Evolutionary conservation across 2,797 vertebrate genomes (phyloP).

Genomic region (Alcedo atthis): DNA sequence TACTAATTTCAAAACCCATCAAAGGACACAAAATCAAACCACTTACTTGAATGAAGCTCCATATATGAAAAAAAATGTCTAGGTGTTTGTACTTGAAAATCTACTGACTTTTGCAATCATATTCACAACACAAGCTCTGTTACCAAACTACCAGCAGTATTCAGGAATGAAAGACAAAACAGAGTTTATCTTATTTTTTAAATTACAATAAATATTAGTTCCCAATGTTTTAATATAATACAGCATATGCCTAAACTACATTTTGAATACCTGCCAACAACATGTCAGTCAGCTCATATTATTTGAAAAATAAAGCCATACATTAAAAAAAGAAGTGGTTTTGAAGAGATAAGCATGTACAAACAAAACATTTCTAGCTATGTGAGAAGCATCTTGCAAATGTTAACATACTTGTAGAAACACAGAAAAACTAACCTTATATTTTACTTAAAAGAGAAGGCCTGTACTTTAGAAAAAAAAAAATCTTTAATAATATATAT

Average conservation of each 20-base stretch:
- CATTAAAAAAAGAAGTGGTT: background rate
- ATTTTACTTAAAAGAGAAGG: background rate
- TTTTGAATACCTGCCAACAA: background rate
- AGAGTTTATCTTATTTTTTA: background rate
- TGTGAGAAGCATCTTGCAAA: background rate
- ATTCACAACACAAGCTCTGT: background rate
- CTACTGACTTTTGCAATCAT: background rate
- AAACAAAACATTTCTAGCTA: background rate
- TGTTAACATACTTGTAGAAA: background rate
- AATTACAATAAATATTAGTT: background rate
- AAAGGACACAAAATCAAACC: background rate
- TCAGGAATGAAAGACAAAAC: background rate
- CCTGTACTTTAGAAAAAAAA: background rate
- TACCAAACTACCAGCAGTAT: background rate
- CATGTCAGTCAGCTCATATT: background rate
- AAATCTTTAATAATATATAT: background rate
- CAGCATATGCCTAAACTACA: background rate
- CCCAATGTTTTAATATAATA: background rate
- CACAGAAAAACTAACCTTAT: background rate
- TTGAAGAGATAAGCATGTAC: background rate
- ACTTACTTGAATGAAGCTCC: background rate
- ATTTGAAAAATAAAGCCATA: background rate
- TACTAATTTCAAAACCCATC: background rate
- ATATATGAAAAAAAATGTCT: background rate
- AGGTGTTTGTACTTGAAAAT: background rate